Percentiles rank a stretch among this genome's conserved stretches.
These are phyloP conservation scores for Sceloporus tristichus DNA, from an alignment of 2,113 vertebrate species.

Conservation along the genomic window DNA sequence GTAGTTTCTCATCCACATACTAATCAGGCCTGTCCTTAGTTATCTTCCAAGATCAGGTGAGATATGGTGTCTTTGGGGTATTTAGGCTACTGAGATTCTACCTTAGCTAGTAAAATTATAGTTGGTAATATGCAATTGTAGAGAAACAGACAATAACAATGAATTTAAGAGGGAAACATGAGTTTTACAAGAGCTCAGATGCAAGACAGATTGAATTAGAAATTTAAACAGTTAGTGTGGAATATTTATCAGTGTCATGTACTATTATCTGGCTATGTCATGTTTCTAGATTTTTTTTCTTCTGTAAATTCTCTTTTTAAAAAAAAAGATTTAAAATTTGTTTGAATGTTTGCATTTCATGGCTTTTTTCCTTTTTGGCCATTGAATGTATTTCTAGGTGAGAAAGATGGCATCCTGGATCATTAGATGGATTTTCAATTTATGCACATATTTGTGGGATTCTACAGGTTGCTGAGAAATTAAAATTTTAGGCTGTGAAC, in stretches of 20 bases:
- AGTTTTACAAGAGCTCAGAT: slow-evolving; percentile 2
- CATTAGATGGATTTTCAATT: background rate
- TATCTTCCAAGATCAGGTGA: too few relatives aligned
- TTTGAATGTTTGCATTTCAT: background rate
- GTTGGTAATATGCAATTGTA: background rate
- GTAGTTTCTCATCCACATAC: too few relatives aligned
- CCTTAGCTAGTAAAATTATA: background rate
- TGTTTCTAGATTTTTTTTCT: background rate
- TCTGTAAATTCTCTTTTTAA: background rate
- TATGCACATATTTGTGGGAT: background rate
- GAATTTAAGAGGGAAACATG: background rate
- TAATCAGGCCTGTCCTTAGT: too few relatives aligned
- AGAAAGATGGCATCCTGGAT: background rate
- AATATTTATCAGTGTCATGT: background rate
- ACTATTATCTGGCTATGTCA: background rate
- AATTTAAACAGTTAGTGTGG: background rate
- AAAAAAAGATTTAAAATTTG: background rate
- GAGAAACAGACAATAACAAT: background rate
- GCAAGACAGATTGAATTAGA: background rate
- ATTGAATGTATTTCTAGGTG: background rate
- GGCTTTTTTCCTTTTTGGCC: background rate
- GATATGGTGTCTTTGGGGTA: too few relatives aligned
- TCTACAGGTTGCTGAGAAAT: background rate
- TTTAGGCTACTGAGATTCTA: background rate
- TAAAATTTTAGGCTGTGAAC: background rate